Evolutionary conservation across 2,888 invertebrate species (phyloP).

Genomic region (Cryptosula pallasiana): DNA sequence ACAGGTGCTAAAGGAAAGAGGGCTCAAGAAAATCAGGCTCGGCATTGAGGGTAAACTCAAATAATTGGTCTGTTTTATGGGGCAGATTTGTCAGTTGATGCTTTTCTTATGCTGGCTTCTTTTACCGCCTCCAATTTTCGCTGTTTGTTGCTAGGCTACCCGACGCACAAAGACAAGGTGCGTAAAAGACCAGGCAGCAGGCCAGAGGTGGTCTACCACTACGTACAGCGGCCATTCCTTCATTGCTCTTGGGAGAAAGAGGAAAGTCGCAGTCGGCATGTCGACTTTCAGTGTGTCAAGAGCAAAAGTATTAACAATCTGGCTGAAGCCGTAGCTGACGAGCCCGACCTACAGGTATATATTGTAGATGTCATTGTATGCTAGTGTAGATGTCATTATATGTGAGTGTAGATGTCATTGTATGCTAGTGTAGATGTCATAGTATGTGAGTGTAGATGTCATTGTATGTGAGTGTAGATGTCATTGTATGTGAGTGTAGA

Average conservation of each 20-base stretch:
- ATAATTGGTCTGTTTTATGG: too few relatives aligned
- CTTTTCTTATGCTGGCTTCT: too few relatives aligned
- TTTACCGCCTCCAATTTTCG: too few relatives aligned
- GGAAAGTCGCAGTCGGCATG: constrained; percentile 96
- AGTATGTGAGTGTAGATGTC: too few relatives aligned
- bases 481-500: too few relatives aligned
- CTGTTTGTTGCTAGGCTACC: constrained; percentile 65
- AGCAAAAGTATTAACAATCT: constrained; percentile 95
- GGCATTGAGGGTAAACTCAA: constrained; percentile 86
- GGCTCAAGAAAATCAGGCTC: constrained; percentile 93
- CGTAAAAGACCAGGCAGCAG: constrained; percentile 89
- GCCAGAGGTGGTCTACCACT: constrained; percentile 97
- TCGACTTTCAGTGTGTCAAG: constrained; percentile 97
- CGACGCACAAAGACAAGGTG: constrained; percentile 98
- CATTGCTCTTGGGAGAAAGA: constrained; percentile 99
- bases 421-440: too few relatives aligned
- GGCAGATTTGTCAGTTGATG: too few relatives aligned
- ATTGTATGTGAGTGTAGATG: too few relatives aligned
- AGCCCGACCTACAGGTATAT: constrained; percentile 59
- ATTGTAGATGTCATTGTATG: too few relatives aligned
- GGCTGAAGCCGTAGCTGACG: constrained; percentile 82
- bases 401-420: too few relatives aligned
- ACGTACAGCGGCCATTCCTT: constrained; percentile 97
- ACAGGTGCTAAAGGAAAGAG: constrained; percentile 95
- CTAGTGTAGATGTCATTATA: too few relatives aligned